Evolutionary conservation across 2,888 invertebrate genomes (phyloP), one percentile per base, ranked within the genome.

Genomic region (Quadroppia sp.): DNA sequence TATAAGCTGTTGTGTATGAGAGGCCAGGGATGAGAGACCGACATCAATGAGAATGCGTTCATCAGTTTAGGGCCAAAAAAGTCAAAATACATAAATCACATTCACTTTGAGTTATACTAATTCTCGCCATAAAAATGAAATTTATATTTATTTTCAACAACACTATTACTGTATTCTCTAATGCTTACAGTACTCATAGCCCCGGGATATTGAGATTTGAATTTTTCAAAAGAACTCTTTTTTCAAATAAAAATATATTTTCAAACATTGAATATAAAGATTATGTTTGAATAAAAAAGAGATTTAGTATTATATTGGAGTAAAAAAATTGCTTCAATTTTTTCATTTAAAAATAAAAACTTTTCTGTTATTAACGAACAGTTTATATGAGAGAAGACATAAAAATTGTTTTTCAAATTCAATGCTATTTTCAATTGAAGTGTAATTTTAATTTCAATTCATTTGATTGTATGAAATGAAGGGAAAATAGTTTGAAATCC

Each of bases 41-140:
- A 53, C 25, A 45, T 15, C 23, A 53, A 15, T 25, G 1, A 1
- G 9, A 25, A 53, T 53, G 32, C 36, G 32, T 20, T 61, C 36
- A 61, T 61, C 61, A 61, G 32, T 61, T 61, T 59, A 61, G 36
- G 32, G 25, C 28, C 2, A 61, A 53, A 6, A 61, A 36, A 7
- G 9, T 4, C 36, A 7, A 36, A 36, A 36, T 36, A 36, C 56
- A 56, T 59, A 23, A 59, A 59, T 59, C 59, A 59, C 25, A 59
- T 11, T 59, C 15, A 20, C 9, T 36, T 36, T 36, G 36, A 36
- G 9, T 36, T 36, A 7, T 36, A 36, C 4, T 36, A 36, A 36
- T 36, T 36, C 9, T 36, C 9, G 4, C 6, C 36, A 7, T 36
- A 4, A 36, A 36, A 36, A 7, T 36, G 36, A 36, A 36, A 36